Percentiles rank a stretch among this genome's conserved stretches.
These are phyloP conservation scores for Xenopus borealis DNA, from an alignment of 2,113 vertebrate species.

Conservation along the genomic window DNA sequence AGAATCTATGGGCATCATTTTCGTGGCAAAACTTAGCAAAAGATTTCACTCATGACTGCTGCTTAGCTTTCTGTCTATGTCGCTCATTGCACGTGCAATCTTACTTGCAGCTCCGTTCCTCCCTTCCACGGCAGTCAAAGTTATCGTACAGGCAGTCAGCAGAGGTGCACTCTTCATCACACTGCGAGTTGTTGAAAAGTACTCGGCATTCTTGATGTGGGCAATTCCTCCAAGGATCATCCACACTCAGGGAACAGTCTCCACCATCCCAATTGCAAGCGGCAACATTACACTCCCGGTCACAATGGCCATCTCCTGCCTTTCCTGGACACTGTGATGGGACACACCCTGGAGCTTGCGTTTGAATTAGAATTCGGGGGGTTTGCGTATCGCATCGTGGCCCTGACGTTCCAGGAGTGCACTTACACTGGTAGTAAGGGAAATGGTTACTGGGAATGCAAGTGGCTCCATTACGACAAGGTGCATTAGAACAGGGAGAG, in stretches of 20 bases:
- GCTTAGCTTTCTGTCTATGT: too few relatives aligned
- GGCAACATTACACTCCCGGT: constrained; percentile 80
- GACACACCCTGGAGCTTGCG: constrained; percentile 59
- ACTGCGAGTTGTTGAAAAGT: constrained; percentile 88
- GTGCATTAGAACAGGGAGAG: constrained; percentile 67
- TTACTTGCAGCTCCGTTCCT: constrained; percentile 84
- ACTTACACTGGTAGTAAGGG: constrained; percentile 79
- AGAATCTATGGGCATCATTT: too few relatives aligned
- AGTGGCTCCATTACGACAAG: constrained; percentile 74
- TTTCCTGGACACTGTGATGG: constrained; percentile 69
- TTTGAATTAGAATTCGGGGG: not conserved
- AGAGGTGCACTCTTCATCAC: constrained; percentile 77
- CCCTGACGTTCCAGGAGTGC: constrained; percentile 65
- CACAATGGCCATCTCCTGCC: constrained; percentile 74
- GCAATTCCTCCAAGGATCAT: constrained; percentile 79
- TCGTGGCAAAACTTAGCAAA: too few relatives aligned
- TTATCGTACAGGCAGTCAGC: constrained; percentile 84
- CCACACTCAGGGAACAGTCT: constrained; percentile 80
- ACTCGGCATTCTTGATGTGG: constrained; percentile 70
- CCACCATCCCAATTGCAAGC: constrained; percentile 81
- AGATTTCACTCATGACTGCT: too few relatives aligned
- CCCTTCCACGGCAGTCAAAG: constrained; percentile 78
- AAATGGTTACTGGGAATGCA: constrained; percentile 65
- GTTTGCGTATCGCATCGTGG: constrained; percentile 64
- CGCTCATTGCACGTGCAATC: constrained; percentile 20